Evolutionary conservation across 1,140 invertebrate genomes (phyloP).

Genomic region (Glossosoma conforme): DNA sequence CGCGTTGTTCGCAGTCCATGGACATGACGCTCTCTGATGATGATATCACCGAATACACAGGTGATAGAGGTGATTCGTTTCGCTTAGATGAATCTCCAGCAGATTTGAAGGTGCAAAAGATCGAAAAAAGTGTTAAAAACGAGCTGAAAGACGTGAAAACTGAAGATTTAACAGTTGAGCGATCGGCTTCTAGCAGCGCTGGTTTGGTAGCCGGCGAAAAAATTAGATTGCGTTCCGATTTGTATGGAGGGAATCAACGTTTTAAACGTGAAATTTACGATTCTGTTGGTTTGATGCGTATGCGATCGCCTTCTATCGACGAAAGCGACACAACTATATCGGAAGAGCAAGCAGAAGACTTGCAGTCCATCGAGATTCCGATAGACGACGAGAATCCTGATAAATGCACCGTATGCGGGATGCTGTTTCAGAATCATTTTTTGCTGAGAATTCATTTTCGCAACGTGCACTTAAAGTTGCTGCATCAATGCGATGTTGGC

Average conservation of each 20-base stretch:
- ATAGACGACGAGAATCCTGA: conserved; percentile 74
- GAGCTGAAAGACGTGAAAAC: conserved; percentile 8
- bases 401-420: conserved; percentile 83
- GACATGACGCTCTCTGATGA: conserved; percentile 60
- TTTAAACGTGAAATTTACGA: conserved; percentile 44
- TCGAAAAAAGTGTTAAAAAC: not conserved
- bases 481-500: conserved; percentile 87
- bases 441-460: conserved; percentile 88
- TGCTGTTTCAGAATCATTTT: conserved; percentile 90
- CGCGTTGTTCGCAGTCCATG: conserved; percentile 67
- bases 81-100: too few relatives aligned
- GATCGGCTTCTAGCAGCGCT: conserved; percentile 36
- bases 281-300: conserved; percentile 42
- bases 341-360: conserved; percentile 58
- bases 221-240: conserved; percentile 44
- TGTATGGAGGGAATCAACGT: conserved; percentile 45
- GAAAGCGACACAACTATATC: conserved; percentile 47
- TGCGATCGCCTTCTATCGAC: conserved; percentile 51
- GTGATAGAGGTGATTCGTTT: too few relatives aligned
- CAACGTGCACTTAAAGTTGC: conserved; percentile 86
- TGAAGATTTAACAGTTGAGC: not conserved
- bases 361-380: conserved; percentile 71
- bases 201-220: conserved; percentile 45
- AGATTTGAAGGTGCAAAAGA: conserved; percentile 9
- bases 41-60: too few relatives aligned